phyloP scores from a whole-genome alignment of 2,113 vertebrate genomes.

The Macrotis lagotis region DNA sequence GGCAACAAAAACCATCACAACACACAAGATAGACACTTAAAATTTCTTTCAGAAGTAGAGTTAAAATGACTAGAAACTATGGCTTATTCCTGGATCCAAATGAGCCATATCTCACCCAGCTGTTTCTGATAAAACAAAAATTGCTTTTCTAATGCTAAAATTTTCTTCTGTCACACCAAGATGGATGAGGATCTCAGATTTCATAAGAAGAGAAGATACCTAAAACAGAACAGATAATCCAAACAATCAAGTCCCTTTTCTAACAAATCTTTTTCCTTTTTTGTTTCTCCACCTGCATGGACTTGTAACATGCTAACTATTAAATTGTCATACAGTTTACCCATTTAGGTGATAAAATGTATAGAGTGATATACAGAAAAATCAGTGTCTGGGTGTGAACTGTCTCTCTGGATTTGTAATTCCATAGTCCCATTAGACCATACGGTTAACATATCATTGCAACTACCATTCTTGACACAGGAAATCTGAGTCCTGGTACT shows the following conservation, averaged over 20 bases:
- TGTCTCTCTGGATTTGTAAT: neutral
- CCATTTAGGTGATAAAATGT: slow-evolving; percentile 6
- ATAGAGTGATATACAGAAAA: fast-evolving
- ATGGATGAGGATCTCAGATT: slow-evolving; percentile 67
- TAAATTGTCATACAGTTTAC: slow-evolving; percentile 28
- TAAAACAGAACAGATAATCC: neutral
- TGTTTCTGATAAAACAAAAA: slow-evolving; percentile 66
- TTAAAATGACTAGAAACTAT: neutral
- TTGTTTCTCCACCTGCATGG: neutral
- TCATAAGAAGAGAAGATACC: slow-evolving; percentile 10
- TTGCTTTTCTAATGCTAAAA: slow-evolving; percentile 35
- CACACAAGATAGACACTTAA: neutral
- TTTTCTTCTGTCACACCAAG: slow-evolving; percentile 44
- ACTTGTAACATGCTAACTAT: slow-evolving; percentile 21
- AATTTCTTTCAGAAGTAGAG: fast-evolving
- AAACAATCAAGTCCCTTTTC: slow-evolving; percentile 46
- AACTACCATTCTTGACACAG: slow-evolving; percentile 47
- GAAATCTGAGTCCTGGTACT: slow-evolving; percentile 31
- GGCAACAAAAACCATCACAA: neutral
- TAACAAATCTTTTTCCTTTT: neutral
- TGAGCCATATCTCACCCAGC: slow-evolving; percentile 42
- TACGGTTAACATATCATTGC: neutral
- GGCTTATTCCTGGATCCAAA: neutral
- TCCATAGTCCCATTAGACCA: neutral
- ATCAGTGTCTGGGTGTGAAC: neutral